Evolutionary conservation across 2,113 vertebrate species (phyloP).

Genomic region (Elephas maximus): DNA sequence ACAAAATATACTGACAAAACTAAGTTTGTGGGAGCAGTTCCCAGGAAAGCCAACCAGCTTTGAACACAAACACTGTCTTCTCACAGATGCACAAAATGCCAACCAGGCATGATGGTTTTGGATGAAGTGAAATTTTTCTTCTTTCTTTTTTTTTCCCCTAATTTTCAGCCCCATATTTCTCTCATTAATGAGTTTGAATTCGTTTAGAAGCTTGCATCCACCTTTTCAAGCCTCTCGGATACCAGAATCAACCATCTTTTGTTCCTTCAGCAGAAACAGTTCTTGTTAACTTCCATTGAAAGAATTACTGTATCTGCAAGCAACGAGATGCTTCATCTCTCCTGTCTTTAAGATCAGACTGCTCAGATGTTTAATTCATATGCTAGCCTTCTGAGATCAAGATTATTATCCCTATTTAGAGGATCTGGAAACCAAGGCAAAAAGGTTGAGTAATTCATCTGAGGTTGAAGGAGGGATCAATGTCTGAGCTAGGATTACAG

Average conservation of each 20-base stretch:
- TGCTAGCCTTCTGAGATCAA: conserved; percentile 60
- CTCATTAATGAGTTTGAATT: neutral
- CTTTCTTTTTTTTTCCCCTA: neutral
- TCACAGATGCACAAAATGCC: neutral
- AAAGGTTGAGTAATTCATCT: conserved; percentile 76
- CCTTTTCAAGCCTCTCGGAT: neutral
- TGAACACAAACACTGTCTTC: neutral
- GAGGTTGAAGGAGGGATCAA: conserved; percentile 75
- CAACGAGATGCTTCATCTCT: neutral
- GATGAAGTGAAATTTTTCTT: neutral
- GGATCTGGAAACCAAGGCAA: conserved; percentile 65
- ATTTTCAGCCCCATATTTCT: conserved; percentile 3
- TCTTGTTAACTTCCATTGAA: conserved; percentile 25
- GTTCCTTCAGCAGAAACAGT: neutral
- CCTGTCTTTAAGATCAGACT: conserved; percentile 4
- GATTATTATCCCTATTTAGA: conserved; percentile 79
- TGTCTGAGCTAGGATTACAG: conserved; percentile 80
- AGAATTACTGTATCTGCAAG: neutral
- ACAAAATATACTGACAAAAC: neutral
- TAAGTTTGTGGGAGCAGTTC: neutral
- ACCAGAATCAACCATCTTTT: neutral
- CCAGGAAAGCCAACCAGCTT: neutral
- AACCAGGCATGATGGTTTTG: neutral
- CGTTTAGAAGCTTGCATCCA: neutral
- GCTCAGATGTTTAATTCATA: conserved; percentile 80